Conservation (phyloP, 2,113 vertebrate species). For the Coregonus clupeaformis region DNA sequence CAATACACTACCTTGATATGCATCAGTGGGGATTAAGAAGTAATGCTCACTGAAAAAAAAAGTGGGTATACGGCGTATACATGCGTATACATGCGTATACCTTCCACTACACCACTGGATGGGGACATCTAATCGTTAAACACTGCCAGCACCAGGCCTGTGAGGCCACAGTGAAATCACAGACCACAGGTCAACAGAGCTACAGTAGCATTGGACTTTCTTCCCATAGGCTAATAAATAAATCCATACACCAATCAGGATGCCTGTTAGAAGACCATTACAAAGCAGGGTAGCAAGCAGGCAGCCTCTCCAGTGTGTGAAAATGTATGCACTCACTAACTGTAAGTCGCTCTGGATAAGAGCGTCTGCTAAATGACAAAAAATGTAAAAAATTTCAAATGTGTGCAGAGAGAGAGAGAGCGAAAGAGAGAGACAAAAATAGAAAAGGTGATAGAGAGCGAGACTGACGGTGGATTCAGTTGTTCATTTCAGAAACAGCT, state of each 20-base stretch:
- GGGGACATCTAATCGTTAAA: conserved; percentile 20
- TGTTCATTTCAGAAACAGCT: too few relatives aligned
- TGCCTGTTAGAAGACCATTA: conserved; percentile 15
- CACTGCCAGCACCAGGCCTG: background rate
- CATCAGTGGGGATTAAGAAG: too few relatives aligned
- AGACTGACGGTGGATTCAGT: background rate
- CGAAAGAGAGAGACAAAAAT: background rate
- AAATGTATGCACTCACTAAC: too few relatives aligned
- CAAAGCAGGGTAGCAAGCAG: background rate
- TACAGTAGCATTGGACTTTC: conserved; percentile 1
- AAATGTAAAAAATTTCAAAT: too few relatives aligned
- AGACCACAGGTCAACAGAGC: conserved; percentile 25
- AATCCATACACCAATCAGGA: conserved; percentile 16
- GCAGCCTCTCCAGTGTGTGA: background rate
- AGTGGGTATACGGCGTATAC: too few relatives aligned
- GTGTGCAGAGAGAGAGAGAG: background rate
- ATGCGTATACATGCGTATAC: too few relatives aligned
- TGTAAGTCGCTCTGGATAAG: too few relatives aligned
- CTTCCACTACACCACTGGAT: background rate
- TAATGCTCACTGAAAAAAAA: too few relatives aligned
- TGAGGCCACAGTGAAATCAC: conserved; percentile 10
- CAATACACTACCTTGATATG: too few relatives aligned
- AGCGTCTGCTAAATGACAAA: too few relatives aligned
- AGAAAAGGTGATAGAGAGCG: background rate
- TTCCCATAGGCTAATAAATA: conserved; percentile 20